These are phyloP conservation scores for Eristalis intricaria DNA, from an alignment of 2,888 invertebrate species.

Conservation along the genomic window DNA sequence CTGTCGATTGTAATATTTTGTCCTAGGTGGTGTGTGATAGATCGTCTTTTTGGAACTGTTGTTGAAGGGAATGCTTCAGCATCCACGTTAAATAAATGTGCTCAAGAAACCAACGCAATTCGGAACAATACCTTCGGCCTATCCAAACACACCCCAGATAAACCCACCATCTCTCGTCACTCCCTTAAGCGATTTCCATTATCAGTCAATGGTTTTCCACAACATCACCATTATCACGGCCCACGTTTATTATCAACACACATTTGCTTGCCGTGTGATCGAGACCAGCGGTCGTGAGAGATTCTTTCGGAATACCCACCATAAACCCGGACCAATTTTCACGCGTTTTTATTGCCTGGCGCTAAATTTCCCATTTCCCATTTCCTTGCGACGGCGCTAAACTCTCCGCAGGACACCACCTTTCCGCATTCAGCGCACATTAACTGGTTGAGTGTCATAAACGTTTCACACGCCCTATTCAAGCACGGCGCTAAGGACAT, in stretches of 20 bases:
- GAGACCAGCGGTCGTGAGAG: background rate
- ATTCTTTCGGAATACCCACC: constrained; percentile 2
- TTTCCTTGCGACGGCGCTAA: constrained; percentile 8
- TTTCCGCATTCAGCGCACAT: background rate
- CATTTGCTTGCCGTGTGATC: background rate
- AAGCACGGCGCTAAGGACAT: constrained; percentile 21
- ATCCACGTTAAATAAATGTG: too few relatives aligned
- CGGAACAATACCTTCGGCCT: background rate
- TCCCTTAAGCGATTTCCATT: background rate
- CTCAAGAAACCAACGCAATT: background rate
- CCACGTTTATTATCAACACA: constrained; percentile 16
- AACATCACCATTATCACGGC: background rate
- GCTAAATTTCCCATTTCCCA: constrained; percentile 15
- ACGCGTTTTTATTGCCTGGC: constrained; percentile 40
- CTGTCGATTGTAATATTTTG: too few relatives aligned
- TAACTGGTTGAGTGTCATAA: constrained; percentile 17
- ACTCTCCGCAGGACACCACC: background rate
- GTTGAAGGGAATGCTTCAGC: too few relatives aligned
- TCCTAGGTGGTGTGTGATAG: too few relatives aligned
- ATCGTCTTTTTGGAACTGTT: too few relatives aligned
- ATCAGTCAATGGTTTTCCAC: background rate
- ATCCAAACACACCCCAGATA: background rate
- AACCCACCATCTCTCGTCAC: background rate
- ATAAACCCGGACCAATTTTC: constrained; percentile 2
- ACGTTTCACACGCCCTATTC: constrained; percentile 24